These are phyloP conservation scores for Erpetoichthys calabaricus DNA, from an alignment of 2,797 vertebrate genomes.

Conservation along the genomic window DNA sequence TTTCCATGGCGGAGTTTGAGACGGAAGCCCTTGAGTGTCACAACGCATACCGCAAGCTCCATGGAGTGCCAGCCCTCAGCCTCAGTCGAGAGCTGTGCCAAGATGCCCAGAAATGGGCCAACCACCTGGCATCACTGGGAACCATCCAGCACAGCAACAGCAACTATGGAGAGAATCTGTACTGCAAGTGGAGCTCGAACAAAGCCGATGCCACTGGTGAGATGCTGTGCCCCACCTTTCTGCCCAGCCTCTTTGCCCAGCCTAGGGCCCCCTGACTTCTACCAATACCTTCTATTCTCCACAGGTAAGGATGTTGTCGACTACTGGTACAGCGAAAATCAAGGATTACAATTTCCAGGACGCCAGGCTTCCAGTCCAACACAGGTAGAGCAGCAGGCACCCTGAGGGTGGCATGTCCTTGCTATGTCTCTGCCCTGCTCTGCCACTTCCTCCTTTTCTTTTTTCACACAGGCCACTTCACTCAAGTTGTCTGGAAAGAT, in stretches of 20 bases:
- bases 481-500: constrained; percentile 60
- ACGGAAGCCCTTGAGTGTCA: constrained; percentile 15
- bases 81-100: constrained; percentile 10
- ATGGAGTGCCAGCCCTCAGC: constrained; percentile 12
- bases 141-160: constrained; percentile 20
- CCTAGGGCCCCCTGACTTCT: too few species aligned
- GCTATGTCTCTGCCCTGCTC: too few species aligned
- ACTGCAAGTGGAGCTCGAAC: constrained; percentile 21
- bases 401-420: too few species aligned
- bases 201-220: constrained; percentile 15
- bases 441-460: neutral
- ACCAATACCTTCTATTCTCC: too few species aligned
- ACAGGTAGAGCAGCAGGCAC: constrained; percentile 16
- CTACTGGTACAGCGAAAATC: constrained; percentile 28
- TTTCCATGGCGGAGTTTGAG: constrained; percentile 6
- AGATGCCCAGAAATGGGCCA: constrained; percentile 17
- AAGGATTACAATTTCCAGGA: constrained; percentile 25
- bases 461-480: constrained; percentile 49
- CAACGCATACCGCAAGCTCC: constrained; percentile 10
- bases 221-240: neutral
- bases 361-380: constrained; percentile 19
- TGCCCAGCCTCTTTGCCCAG: too few species aligned
- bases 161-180: constrained; percentile 17
- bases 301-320: constrained; percentile 16
- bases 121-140: constrained; percentile 16